Base-by-base conservation (phyloP, 2,888 invertebrate species). In the Pegoplata infirma region DNA sequence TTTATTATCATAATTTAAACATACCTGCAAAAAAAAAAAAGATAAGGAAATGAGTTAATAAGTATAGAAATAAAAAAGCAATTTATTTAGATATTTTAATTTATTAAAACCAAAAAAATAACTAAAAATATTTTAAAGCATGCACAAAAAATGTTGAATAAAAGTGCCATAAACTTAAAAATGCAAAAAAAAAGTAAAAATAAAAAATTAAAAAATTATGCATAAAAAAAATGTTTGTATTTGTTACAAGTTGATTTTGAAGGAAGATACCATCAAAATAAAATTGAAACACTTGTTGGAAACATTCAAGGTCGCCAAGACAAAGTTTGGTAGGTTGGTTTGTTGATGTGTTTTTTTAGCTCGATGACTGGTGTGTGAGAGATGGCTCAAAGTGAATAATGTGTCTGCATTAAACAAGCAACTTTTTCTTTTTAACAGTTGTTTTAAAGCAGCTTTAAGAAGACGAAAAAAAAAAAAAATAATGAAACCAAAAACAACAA, bases 21-120 rank as follows among this genome's bases (percentile, higher is more conserved):
- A 14, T 23, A 17, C 64, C 74, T 74, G 66, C 28, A 74, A 74
- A 44, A 59, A 67, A 51, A 74, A 14, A 74, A 67, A 51, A 74
- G 17, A 74, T 46, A 44, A 53, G 46, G 8, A 74, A 67, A 55
- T 16, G 53, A 23, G 23, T 59, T 19, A 32, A 28, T 44, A 51
- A 28, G 10, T 32, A 49, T 16, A 10, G 14, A 21, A 32, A 16
- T 10, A 36, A 32, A 49, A 25, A 63, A 47, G n/a, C 16, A 36
- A 56, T 55, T 21, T 17, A 12, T 12, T 12, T 10, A 40, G 19
- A 56, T 16, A 36, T 46, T 5, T 2, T 28, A 4, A 28, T 3
- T 5, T 3, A 3, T 10, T 10, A 49, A 49, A 49, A 21, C 5
- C 10, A 21, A 1, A 49, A 12, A 12, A 5, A 21, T 8, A 49